Conservation (phyloP, 2,888 invertebrate genomes). For the Macrosoma leucophasiata region DNA sequence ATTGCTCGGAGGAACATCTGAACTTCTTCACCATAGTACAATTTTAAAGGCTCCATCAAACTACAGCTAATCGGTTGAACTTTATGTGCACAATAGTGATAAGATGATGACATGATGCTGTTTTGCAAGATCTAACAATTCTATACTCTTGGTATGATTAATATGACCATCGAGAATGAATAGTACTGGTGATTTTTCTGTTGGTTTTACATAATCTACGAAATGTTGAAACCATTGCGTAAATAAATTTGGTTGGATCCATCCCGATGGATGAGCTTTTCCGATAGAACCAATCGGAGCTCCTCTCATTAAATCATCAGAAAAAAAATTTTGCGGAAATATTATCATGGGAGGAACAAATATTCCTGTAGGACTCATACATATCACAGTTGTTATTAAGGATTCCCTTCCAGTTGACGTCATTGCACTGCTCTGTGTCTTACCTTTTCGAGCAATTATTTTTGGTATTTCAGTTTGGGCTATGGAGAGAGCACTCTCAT, state of each 20-base stretch:
- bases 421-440: slow-evolving; percentile 17
- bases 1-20: slow-evolving; percentile 29
- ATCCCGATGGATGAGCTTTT: slow-evolving; percentile 28
- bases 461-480: too few relatives aligned
- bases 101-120: slow-evolving; percentile 36
- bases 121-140: slow-evolving; percentile 33
- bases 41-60: slow-evolving; percentile 39
- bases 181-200: too few relatives aligned
- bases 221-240: slow-evolving; percentile 23
- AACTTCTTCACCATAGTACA: slow-evolving; percentile 35
- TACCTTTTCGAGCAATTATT: slow-evolving; percentile 20
- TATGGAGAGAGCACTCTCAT: too few relatives aligned
- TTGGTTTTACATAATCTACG: too few relatives aligned
- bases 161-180: slow-evolving; percentile 26
- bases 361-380: slow-evolving; percentile 28
- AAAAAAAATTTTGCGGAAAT: slow-evolving; percentile 32
- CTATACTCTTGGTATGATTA: slow-evolving; percentile 26
- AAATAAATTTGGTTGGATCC: slow-evolving; percentile 30
- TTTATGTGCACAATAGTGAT: slow-evolving; percentile 35
- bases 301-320: slow-evolving; percentile 30
- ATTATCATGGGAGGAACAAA: slow-evolving; percentile 29
- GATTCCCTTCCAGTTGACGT: slow-evolving; percentile 31
- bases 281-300: slow-evolving; percentile 26
- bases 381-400: slow-evolving; percentile 26
- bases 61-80: slow-evolving; percentile 37